Evolutionary conservation across 2,113 vertebrate genomes (phyloP).

Genomic region (Protobothrops mucrosquamatus): DNA sequence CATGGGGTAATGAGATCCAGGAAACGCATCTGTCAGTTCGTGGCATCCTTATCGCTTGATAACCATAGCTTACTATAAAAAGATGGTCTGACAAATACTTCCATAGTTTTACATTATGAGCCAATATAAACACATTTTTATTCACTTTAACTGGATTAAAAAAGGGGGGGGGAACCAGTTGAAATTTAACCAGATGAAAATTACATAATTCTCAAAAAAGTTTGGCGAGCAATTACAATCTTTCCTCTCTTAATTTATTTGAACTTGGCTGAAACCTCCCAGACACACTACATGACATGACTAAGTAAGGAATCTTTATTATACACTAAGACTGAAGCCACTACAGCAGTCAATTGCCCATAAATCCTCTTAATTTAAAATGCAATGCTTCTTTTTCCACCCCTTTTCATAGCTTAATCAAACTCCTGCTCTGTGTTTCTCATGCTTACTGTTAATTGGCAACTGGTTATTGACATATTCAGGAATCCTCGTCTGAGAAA

Average conservation of each 20-base stretch:
- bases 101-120: neutral
- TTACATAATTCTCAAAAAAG: neutral
- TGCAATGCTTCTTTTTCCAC: neutral
- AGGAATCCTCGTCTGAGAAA: neutral
- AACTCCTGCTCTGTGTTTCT: neutral
- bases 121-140: neutral
- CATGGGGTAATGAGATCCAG: slow-evolving; percentile 23
- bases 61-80: neutral
- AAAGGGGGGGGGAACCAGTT: neutral
- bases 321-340: neutral
- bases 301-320: neutral
- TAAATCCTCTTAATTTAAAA: neutral
- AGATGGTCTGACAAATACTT: neutral
- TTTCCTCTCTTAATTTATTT: neutral
- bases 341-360: neutral
- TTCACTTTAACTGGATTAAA: neutral
- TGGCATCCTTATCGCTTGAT: slow-evolving; percentile 8
- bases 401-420: neutral
- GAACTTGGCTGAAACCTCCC: neutral
- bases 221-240: neutral
- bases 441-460: neutral
- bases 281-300: neutral
- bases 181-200: neutral
- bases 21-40: slow-evolving; percentile 37
- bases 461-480: neutral